Conservation (phyloP, 2,113 vertebrate genomes). For the Gasterosteus nipponicus region DNA sequence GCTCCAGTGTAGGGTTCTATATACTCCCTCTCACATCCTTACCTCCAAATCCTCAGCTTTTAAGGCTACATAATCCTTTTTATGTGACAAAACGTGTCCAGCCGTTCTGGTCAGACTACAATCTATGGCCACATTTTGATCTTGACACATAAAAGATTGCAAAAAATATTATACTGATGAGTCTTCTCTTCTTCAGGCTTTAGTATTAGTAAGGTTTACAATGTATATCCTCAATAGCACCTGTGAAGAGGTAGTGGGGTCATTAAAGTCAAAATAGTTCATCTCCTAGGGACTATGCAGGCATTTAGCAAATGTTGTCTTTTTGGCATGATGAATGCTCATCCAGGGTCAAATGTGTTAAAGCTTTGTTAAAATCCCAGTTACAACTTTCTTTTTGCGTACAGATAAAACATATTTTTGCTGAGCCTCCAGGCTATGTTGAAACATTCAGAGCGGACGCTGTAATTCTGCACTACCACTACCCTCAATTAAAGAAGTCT, state of each 20-base stretch:
- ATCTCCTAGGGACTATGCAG: neutral
- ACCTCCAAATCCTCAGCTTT: conserved; percentile 9
- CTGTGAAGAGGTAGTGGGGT: neutral
- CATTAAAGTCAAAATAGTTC: neutral
- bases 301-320: neutral
- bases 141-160: neutral
- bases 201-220: neutral
- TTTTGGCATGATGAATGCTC: neutral
- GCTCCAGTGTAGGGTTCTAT: neutral
- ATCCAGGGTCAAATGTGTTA: neutral
- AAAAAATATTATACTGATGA: neutral
- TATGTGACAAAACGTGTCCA: neutral
- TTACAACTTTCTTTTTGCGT: neutral
- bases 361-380: neutral
- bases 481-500: neutral
- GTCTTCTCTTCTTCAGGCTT: neutral
- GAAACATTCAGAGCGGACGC: neutral
- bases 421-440: neutral
- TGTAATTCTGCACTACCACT: too few relatives aligned
- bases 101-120: neutral
- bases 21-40: conserved; percentile 10
- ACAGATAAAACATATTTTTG: neutral
- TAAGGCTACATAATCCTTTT: conserved; percentile 20
- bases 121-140: neutral
- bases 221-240: neutral